A percentile compares a stretch with the other conserved stretches of the same genome.
Evolutionary conservation across 2,888 invertebrate genomes (phyloP).

Genomic region (Eutolmus rufibarbis): DNA sequence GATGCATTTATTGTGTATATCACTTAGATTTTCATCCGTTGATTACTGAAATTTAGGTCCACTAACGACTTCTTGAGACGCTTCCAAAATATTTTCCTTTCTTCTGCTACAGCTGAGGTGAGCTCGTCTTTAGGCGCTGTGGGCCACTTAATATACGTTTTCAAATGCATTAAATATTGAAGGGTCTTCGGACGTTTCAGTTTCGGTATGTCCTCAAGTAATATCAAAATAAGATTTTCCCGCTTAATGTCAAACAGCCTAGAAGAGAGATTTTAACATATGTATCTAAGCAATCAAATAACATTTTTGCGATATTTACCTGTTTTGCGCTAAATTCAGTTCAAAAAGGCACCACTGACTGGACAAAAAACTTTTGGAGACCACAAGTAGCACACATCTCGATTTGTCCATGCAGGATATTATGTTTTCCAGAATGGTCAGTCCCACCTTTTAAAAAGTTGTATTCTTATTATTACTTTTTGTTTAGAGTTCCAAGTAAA

Average conservation of each 20-base stretch:
- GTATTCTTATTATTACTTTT: not conserved
- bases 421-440: slow-evolving; percentile 75
- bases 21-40: not conserved
- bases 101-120: slow-evolving; percentile 52
- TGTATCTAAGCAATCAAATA: not conserved
- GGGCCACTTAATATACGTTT: slow-evolving; percentile 76
- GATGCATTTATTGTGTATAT: not conserved
- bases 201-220: slow-evolving; percentile 71
- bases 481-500: too few relatives aligned
- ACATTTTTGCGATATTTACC: slow-evolving; percentile 56
- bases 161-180: slow-evolving; percentile 72
- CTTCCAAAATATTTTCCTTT: slow-evolving; percentile 61
- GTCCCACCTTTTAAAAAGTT: slow-evolving; percentile 64
- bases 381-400: slow-evolving; percentile 69
- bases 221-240: slow-evolving; percentile 70
- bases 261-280: slow-evolving; percentile 47
- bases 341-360: slow-evolving; percentile 80
- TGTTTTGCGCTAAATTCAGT: slow-evolving; percentile 74
- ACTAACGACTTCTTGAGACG: slow-evolving; percentile 56
- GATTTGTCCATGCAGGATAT: slow-evolving; percentile 74
- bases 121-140: slow-evolving; percentile 49
- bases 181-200: slow-evolving; percentile 69
- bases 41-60: slow-evolving; percentile 48
- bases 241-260: slow-evolving; percentile 69
- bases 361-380: slow-evolving; percentile 69